Conservation (phyloP, 2,888 invertebrate genomes). For the Sminthurinus aureus region DNA sequence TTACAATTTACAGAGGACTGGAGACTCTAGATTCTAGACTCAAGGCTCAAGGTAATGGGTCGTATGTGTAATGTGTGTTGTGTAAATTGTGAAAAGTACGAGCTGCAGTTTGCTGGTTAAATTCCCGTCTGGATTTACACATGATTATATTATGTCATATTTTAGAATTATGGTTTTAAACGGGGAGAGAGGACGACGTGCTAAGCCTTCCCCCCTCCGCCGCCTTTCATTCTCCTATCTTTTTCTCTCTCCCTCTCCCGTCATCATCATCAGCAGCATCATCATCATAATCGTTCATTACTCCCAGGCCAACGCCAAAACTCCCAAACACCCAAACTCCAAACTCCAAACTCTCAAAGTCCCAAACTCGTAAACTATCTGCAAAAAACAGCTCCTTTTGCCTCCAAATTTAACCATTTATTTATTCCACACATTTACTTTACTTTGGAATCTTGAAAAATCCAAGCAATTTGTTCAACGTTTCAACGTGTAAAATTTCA, state of each 20-base stretch:
- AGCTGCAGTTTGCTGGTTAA: background rate
- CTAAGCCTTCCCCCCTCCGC: conserved; percentile 14
- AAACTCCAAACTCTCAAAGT: background rate
- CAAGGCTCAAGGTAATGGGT: too few relatives aligned
- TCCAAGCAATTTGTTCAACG: too few relatives aligned
- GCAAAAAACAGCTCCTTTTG: too few relatives aligned
- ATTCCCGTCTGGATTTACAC: conserved; percentile 25
- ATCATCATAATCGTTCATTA: conserved; percentile 6
- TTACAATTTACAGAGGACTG: too few relatives aligned
- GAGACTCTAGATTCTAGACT: too few relatives aligned
- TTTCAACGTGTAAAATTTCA: too few relatives aligned
- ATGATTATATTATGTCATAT: conserved; percentile 32
- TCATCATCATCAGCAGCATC: conserved; percentile 2
- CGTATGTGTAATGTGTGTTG: too few relatives aligned
- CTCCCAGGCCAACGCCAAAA: background rate
- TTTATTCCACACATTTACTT: too few relatives aligned
- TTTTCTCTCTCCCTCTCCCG: background rate
- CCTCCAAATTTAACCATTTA: too few relatives aligned
- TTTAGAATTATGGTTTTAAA: conserved; percentile 24
- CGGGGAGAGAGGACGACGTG: background rate
- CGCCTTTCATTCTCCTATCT: too few relatives aligned
- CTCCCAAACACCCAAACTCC: background rate
- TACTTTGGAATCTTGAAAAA: too few relatives aligned
- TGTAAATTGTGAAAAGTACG: too few relatives aligned
- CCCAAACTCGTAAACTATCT: background rate